A percentile compares a stretch with the other conserved stretches of the same genome.
Evolutionary conservation across 2,888 invertebrate genomes (phyloP).

Genomic region (Leptopterna dolabrata): DNA sequence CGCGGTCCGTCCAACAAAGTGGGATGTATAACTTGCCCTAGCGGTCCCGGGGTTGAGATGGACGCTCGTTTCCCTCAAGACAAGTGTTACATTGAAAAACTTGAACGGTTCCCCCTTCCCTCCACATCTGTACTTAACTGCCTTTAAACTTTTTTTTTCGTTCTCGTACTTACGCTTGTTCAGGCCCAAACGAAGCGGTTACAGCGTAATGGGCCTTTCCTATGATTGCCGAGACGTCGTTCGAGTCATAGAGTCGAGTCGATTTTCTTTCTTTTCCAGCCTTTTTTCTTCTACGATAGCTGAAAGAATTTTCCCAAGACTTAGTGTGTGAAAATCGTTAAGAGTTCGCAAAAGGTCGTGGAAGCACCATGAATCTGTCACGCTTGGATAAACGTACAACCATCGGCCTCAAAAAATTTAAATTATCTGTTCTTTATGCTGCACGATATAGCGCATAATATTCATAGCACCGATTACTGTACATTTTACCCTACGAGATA

Average conservation of each 20-base stretch:
- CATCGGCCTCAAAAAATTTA: neutral
- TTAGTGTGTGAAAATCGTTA: slow-evolving; percentile 29
- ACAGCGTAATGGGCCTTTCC: slow-evolving; percentile 38
- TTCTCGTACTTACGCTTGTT: slow-evolving; percentile 27
- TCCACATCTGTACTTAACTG: neutral
- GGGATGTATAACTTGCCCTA: slow-evolving; percentile 18
- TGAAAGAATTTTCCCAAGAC: neutral
- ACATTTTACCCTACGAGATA: no score
- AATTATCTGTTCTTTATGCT: no score
- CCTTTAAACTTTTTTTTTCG: neutral
- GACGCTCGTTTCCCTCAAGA: slow-evolving; percentile 26
- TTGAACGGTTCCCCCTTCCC: neutral
- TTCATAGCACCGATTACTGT: no score
- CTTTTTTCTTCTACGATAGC: neutral
- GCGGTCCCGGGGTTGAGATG: neutral
- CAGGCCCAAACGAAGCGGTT: slow-evolving; percentile 45
- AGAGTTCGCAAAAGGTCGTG: slow-evolving; percentile 29
- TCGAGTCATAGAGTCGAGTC: neutral
- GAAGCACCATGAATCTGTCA: neutral
- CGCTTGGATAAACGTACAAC: neutral
- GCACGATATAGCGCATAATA: no score
- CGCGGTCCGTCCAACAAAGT: slow-evolving; percentile 32
- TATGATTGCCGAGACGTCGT: slow-evolving; percentile 45
- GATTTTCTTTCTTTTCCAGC: neutral
- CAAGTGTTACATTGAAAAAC: slow-evolving; percentile 37